These are phyloP conservation scores for Synergus umbraculus DNA, from an alignment of 2,888 invertebrate genomes.

Conservation along the genomic window DNA sequence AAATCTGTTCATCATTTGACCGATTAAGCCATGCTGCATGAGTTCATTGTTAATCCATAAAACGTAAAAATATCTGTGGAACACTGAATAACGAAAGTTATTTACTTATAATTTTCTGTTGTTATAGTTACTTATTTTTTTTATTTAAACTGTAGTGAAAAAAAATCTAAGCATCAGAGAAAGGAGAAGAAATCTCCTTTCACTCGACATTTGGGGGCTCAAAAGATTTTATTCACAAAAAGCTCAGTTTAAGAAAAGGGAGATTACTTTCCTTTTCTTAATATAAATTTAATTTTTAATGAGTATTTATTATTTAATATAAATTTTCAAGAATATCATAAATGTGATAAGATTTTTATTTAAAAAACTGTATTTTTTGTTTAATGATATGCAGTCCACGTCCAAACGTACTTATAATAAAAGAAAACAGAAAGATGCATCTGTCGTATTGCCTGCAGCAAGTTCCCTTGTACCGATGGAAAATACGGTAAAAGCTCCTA, in stretches of 20 bases:
- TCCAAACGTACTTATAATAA: conserved; percentile 77
- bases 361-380: background rate
- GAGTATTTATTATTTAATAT: too few relatives aligned
- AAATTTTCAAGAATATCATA: too few relatives aligned
- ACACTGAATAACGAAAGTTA: background rate
- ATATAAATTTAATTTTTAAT: too few relatives aligned
- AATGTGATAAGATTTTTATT: background rate
- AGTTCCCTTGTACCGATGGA: conserved; percentile 59
- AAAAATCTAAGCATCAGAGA: too few relatives aligned
- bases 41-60: background rate
- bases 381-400: conserved; percentile 59
- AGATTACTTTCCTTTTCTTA: too few relatives aligned
- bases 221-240: too few relatives aligned
- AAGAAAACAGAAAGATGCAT: conserved; percentile 71
- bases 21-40: background rate
- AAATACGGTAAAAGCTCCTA: conserved; percentile 60
- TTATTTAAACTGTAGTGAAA: too few relatives aligned
- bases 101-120: background rate
- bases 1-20: background rate
- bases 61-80: background rate
- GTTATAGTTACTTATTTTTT: background rate
- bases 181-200: too few relatives aligned
- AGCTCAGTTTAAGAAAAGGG: too few relatives aligned
- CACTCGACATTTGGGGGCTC: too few relatives aligned
- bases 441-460: conserved; percentile 54